These are phyloP conservation scores for Pseudolaguvia tuberculata DNA, from an alignment of 2,113 vertebrate genomes.

Conservation along the genomic window DNA sequence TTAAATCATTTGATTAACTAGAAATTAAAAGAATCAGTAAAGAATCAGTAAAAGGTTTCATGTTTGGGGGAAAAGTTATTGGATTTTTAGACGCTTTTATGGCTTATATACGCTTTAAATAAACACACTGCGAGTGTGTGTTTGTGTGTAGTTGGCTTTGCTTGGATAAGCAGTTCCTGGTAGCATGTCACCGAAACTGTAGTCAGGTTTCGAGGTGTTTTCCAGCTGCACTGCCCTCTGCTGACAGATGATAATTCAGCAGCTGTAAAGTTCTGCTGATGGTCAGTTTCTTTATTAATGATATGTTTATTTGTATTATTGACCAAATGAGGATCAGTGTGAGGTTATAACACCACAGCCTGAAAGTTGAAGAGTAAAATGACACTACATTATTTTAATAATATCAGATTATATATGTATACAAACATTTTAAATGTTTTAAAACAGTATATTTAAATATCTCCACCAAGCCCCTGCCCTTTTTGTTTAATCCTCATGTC, in stretches of 20 bases:
- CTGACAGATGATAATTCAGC: conserved; percentile 51
- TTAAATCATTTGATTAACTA: no score
- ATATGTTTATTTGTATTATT: neutral
- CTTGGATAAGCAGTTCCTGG: conserved; percentile 60
- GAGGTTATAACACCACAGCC: neutral
- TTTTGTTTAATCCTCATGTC: no score
- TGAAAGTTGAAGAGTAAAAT: neutral
- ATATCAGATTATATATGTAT: neutral
- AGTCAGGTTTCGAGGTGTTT: conserved; percentile 63
- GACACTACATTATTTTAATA: neutral
- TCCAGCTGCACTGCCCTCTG: conserved; percentile 66
- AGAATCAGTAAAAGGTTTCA: no score
- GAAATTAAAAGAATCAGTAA: no score
- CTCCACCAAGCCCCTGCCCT: no score
- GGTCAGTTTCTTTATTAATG: neutral
- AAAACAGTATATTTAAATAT: no score
- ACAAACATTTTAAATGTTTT: no score
- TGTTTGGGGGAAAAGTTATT: no score
- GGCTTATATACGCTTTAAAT: no score
- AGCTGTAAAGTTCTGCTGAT: conserved; percentile 20
- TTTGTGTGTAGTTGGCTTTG: conserved; percentile 25
- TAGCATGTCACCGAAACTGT: conserved; percentile 72
- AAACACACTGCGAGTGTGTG: neutral
- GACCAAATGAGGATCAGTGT: neutral
- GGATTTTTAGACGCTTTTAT: no score